Conservation (phyloP, 2,113 vertebrate species). For the Tenebrosternarchus preto region DNA sequence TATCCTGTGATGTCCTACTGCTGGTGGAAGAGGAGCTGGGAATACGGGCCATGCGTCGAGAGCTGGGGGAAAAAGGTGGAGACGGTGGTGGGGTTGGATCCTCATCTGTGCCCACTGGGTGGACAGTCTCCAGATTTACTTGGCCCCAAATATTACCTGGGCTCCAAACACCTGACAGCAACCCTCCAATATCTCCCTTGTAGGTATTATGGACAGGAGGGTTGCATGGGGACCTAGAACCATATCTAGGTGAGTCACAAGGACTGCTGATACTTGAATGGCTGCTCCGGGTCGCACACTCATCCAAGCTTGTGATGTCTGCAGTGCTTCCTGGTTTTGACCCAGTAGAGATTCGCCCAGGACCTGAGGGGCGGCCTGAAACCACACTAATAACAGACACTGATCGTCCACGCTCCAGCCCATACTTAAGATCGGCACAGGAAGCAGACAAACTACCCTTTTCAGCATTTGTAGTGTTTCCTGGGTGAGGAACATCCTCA, state of each 20-base stretch:
- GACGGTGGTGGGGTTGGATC: constrained; percentile 73
- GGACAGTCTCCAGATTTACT: constrained; percentile 45
- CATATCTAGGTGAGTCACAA: not conserved
- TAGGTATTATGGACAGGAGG: not conserved
- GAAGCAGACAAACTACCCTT: constrained; percentile 53
- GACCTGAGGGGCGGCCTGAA: constrained; percentile 69
- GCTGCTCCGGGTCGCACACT: constrained; percentile 2
- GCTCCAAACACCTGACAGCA: not conserved
- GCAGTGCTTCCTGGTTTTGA: constrained; percentile 64
- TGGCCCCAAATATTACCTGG: constrained; percentile 47
- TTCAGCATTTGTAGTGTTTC: constrained; percentile 47
- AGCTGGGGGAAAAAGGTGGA: constrained; percentile 63
- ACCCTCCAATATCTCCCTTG: not conserved
- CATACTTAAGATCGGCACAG: constrained; percentile 74
- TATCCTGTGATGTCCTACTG: constrained; percentile 62
- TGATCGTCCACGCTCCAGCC: constrained; percentile 67
- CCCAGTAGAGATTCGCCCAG: constrained; percentile 73
- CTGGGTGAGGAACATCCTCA: constrained; percentile 51
- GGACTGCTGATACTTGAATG: constrained; percentile 28
- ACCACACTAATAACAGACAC: constrained; percentile 73
- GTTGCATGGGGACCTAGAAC: not conserved
- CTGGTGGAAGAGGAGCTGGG: constrained; percentile 65
- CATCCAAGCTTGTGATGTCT: constrained; percentile 59
- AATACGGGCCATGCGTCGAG: constrained; percentile 66
- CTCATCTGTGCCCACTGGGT: constrained; percentile 60